These are phyloP conservation scores for Bombus cullumanus DNA, from an alignment of 1,140 invertebrate species.

Conservation along the genomic window DNA sequence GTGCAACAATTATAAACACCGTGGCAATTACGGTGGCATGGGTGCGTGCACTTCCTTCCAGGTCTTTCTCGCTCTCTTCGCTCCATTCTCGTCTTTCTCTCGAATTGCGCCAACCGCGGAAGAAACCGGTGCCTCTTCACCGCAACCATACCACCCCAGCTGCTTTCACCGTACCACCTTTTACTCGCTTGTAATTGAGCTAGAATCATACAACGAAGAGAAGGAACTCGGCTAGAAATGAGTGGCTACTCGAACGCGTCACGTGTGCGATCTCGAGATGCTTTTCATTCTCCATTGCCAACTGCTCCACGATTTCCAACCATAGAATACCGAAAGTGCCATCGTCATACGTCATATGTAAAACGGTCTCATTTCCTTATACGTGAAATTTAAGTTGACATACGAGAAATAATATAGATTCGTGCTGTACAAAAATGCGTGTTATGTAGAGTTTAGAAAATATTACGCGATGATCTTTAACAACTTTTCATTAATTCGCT, in stretches of 20 bases:
- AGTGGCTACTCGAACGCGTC: slow-evolving; percentile 63
- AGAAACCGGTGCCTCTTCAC: slow-evolving; percentile 55
- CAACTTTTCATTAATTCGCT: neutral
- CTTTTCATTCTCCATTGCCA: slow-evolving; percentile 19
- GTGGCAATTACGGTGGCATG: slow-evolving; percentile 60
- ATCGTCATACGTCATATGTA: neutral
- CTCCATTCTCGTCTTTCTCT: neutral
- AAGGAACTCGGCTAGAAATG: slow-evolving; percentile 54
- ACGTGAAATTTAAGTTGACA: neutral
- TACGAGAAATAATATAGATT: neutral
- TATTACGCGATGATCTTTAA: neutral
- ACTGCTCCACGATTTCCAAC: too few relatives aligned
- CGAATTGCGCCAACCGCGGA: slow-evolving; percentile 46
- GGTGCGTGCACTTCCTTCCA: slow-evolving; percentile 56
- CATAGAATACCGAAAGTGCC: neutral
- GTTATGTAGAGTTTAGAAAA: too few relatives aligned
- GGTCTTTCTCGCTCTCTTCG: slow-evolving; percentile 4
- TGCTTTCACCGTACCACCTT: slow-evolving; percentile 52
- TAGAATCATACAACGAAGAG: slow-evolving; percentile 50
- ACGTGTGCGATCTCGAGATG: slow-evolving; percentile 62
- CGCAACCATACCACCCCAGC: slow-evolving; percentile 12
- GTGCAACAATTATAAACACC: slow-evolving; percentile 70
- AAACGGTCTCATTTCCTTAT: neutral
- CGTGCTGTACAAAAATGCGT: neutral
- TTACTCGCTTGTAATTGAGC: slow-evolving; percentile 64